Evolutionary conservation across 2,113 vertebrate genomes (phyloP), one percentile per base, ranked within the genome.

Genomic region (Planiliza haematocheilus): DNA sequence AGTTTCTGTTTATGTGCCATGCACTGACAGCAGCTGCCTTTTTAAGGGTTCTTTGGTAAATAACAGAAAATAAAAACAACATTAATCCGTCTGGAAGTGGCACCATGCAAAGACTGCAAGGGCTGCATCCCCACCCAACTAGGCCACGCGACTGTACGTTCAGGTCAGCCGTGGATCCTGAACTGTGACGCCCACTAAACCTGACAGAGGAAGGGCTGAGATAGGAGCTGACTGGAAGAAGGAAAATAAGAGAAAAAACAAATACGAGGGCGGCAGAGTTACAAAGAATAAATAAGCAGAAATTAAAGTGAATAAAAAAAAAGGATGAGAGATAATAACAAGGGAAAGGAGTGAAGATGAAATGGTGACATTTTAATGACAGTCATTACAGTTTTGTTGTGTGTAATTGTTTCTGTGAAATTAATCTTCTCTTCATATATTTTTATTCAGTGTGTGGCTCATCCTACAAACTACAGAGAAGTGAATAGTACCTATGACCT

Each of bases 71-170:
- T 30, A 30, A 30, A 70, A 71, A 87, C 56, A 63, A 66, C 55
- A 86, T 86, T 70, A 89, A 86, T 91, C 75, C 81, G 81, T 75
- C 60, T 79, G 75, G 61, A 86, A 87, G 85, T 74, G 73, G 76
- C 80, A 78, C 82, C 91, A 93, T 93, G 93, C 91, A 91, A 83
- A 78, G 46, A 64, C 64, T 67, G 69, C 18, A 43, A 24, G 83
- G 84, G 83, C 87, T 92, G 93, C 91, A 56, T 90, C 91, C 90
- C 88, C 87, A 88, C 87, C 51, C 50, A 74, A 77, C 67, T 38
- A 71, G 77, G 79, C 83, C 79, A 74, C 64, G 86, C 57, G 5
- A 68, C 50, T 65, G 12, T 36, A 42, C 45, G 64, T 72, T 84
- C 72, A 81, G 82, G 84, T 79, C 79, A 59, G 63, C 8, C 37